phyloP scores from a whole-genome alignment of 2,797 vertebrate species.

The Sebastes diaconus region DNA sequence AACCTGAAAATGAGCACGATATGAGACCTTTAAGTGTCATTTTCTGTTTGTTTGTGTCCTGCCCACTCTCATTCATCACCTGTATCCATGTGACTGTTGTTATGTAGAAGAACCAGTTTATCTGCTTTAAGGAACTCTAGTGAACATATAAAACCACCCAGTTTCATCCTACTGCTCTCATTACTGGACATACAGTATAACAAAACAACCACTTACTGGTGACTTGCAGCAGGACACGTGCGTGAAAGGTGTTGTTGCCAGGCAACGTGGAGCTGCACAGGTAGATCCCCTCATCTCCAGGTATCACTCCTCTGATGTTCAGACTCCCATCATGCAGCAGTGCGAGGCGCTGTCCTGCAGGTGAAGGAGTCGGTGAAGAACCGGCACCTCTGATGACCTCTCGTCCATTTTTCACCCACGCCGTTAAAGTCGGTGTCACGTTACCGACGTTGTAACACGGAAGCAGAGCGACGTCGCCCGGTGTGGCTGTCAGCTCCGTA shows the following conservation, averaged over 20 bases:
- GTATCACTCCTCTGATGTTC: slow-evolving; percentile 65
- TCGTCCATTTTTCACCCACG: slow-evolving; percentile 80
- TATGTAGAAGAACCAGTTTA: slow-evolving; percentile 64
- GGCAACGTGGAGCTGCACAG: slow-evolving; percentile 77
- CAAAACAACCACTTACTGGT: slow-evolving; percentile 78
- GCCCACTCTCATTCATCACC: neutral
- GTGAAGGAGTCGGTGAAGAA: accelerated
- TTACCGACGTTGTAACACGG: slow-evolving; percentile 73
- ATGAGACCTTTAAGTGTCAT: no score
- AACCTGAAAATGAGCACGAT: no score
- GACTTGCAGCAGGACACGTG: slow-evolving; percentile 78
- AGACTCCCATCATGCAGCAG: slow-evolving; percentile 80
- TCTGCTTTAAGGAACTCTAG: no score
- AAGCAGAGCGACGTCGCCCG: slow-evolving; percentile 72
- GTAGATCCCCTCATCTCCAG: slow-evolving; percentile 85
- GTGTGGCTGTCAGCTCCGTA: slow-evolving; percentile 18
- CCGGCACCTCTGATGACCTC: neutral
- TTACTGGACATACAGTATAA: neutral
- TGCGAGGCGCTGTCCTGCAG: slow-evolving; percentile 48
- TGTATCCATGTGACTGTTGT: neutral
- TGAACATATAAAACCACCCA: neutral
- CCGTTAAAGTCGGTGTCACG: slow-evolving; percentile 49
- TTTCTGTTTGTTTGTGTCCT: neutral
- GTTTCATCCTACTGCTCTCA: accelerated
- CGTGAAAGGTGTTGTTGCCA: slow-evolving; percentile 3